phyloP scores from a whole-genome alignment of 1,140 invertebrate species.

The Stegodyphus dumicola region DNA sequence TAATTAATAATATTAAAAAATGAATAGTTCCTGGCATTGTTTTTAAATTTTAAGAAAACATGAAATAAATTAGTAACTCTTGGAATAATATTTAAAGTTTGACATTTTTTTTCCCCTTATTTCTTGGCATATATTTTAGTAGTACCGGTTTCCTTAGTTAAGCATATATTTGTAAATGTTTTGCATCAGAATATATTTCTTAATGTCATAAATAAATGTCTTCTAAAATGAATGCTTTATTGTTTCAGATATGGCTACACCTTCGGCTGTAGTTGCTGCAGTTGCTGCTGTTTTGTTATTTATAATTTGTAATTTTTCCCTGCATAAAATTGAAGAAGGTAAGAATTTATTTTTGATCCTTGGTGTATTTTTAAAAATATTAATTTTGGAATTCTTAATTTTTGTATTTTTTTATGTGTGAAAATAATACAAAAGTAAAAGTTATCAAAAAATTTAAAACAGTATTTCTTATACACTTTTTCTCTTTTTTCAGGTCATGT shows the following conservation, averaged over 20 bases:
- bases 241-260: conserved; percentile 39
- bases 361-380: not conserved
- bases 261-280: conserved; percentile 45
- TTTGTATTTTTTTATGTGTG: not conserved
- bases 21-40: too few relatives aligned
- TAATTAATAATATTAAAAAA: too few relatives aligned
- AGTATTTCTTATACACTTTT: not conserved
- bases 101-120: too few relatives aligned
- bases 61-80: too few relatives aligned
- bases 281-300: conserved; percentile 48
- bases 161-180: too few relatives aligned
- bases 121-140: too few relatives aligned
- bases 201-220: too few relatives aligned
- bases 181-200: too few relatives aligned
- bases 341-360: conserved; percentile 15
- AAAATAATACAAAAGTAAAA: not conserved
- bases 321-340: conserved; percentile 87
- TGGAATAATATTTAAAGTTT: too few relatives aligned
- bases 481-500: conserved; percentile 76
- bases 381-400: not conserved
- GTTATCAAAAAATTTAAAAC: too few relatives aligned
- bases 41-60: too few relatives aligned
- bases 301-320: conserved; percentile 74
- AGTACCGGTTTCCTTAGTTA: too few relatives aligned
- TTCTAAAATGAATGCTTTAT: not conserved